These are phyloP conservation scores for Sula dactylatra DNA, from an alignment of 2,113 vertebrate species.

Conservation along the genomic window DNA sequence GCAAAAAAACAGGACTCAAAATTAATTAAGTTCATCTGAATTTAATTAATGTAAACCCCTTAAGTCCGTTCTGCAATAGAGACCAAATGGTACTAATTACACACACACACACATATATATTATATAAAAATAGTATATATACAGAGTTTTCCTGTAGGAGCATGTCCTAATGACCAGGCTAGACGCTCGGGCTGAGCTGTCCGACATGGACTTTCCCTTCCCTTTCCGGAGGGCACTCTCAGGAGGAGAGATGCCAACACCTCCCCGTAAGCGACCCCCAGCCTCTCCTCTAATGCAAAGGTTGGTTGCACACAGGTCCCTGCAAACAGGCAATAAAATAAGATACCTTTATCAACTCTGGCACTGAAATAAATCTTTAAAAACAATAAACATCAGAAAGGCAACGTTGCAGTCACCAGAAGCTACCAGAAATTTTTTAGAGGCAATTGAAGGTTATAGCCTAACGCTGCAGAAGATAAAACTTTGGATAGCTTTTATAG, in stretches of 20 bases:
- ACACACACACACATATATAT: not conserved
- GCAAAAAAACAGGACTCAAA: not conserved
- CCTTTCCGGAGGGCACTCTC: too few relatives aligned
- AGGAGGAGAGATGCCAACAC: too few relatives aligned
- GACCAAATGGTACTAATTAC: not conserved
- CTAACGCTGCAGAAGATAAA: rapidly evolving
- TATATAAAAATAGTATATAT: rapidly evolving
- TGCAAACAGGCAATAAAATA: not conserved
- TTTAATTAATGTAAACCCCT: not conserved
- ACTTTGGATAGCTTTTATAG: not conserved
- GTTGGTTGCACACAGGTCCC: not conserved
- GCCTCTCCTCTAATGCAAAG: not conserved
- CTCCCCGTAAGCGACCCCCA: not conserved
- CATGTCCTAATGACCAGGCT: rapidly evolving
- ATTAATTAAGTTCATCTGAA: not conserved
- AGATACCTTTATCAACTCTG: not conserved
- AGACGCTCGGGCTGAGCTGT: rapidly evolving
- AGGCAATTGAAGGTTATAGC: not conserved
- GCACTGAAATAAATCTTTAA: rapidly evolving
- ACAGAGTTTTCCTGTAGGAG: not conserved
- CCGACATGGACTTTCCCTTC: rapidly evolving
- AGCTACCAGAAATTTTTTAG: not conserved
- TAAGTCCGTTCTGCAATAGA: not conserved
- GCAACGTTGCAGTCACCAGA: not conserved
- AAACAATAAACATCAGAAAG: not conserved